Evolutionary conservation across 2,113 vertebrate species (phyloP), one percentile per base, ranked within the genome.

Genomic region (Megaceryle torquata): DNA sequence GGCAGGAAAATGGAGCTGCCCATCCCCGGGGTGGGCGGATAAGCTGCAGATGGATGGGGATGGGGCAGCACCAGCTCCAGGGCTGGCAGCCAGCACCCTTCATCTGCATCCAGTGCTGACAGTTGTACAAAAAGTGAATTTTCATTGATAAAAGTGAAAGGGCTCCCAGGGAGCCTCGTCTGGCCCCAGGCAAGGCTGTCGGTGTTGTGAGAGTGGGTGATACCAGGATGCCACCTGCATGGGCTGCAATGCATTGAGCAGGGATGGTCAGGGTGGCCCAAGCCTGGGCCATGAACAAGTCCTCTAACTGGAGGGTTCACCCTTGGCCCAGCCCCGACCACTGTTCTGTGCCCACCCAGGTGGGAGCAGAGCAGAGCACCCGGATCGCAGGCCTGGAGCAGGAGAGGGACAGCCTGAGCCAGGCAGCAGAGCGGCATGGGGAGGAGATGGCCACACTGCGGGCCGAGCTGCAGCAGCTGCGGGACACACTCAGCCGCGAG

Each of bases 401-500:
- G 8, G 98, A 99, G 78, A 98, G 98, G 86, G 96, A 90, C 9
- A 92, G 89, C 75, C 96, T 99, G 44, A 95, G 86, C 9, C 96
- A 22, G 35, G 96, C 96, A 0, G 77, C 97, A 4, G 96, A 98
- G 7, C 97, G 44, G 89, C 97, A 97, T 15, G 95, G 98, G 71
- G 92, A 95, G n/a, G 97, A 99, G 93, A 77, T 98, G 28, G 88
- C 70, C 0, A 54, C 91, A 11, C 97, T 98, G 50, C 98, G 4
- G 43, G 87, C 87, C 25, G 98, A 98, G 97, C 96, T 99, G 33
- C 91, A 98, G 91, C 93, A 93, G n/a, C 93, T 98, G 64, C 98
- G 95, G 91, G 97, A 80, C 84, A 95, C 79, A 0, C 97, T 99
- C 85, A 94, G 97, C 28, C 92, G 5, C 0, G 87, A 98, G 91